phyloP scores from a whole-genome alignment of 2,113 vertebrate genomes.

The Cepphus grylle region DNA sequence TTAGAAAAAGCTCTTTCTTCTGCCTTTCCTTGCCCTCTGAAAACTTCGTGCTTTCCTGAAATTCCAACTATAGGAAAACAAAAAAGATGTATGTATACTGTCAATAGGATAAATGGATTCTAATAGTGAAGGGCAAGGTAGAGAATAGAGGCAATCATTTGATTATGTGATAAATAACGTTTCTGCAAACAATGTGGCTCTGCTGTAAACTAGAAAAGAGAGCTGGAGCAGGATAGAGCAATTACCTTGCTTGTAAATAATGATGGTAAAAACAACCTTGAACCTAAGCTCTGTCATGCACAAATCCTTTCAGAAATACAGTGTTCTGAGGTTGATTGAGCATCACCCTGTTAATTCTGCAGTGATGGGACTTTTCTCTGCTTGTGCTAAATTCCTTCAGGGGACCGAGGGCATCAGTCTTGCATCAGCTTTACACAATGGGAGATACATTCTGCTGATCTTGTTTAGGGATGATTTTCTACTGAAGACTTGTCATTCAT shows the following conservation, averaged over 20 bases:
- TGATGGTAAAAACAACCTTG: neutral
- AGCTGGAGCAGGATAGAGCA: neutral
- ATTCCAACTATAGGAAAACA: neutral
- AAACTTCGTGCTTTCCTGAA: neutral
- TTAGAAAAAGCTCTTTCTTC: neutral
- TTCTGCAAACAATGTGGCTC: neutral
- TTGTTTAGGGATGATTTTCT: neutral
- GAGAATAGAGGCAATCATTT: neutral
- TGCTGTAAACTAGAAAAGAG: neutral
- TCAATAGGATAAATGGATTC: neutral
- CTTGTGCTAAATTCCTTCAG: neutral
- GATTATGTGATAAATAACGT: neutral
- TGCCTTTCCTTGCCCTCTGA: neutral
- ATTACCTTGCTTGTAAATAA: neutral
- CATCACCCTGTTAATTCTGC: neutral
- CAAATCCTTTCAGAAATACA: neutral
- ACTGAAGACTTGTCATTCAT: neutral
- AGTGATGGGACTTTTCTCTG: neutral
- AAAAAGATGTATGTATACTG: neutral
- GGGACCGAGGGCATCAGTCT: neutral
- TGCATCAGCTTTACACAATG: neutral
- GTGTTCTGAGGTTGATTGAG: neutral
- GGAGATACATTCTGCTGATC: neutral
- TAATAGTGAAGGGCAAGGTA: neutral
- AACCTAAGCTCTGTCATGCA: neutral